Evolutionary conservation across 2,888 invertebrate species (phyloP), one percentile per base, ranked within the genome.

Genomic region (Autographa gamma): DNA sequence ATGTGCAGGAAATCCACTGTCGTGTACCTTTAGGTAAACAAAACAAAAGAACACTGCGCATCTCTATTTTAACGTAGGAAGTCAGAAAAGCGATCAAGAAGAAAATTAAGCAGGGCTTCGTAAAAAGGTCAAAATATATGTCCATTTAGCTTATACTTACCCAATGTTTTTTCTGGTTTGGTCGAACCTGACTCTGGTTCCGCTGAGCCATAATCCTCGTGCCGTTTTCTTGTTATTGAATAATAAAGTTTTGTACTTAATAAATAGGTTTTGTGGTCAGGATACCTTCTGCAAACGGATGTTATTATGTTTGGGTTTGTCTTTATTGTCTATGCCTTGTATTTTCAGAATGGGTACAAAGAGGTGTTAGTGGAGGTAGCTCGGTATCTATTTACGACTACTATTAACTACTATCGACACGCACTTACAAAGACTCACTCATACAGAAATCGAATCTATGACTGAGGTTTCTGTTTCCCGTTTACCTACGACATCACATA

Each of bases 11-110:
- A 31, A 58, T 58, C 31, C 4, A 31, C 79, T 48, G 91, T 96
- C 65, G 97, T 59, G 16, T 59, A 16, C 13, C 14, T 14, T 16
- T 25, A 80, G 98, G 3, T 98, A 98, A 97, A 11, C 97, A 97
- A 88, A 96, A 98, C 1, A 25, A 25, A 25, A 25, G 77, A 98
- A 98, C 89, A 97, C 97, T 89, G 96, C 96, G 56, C 92, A 95
- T 82, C 93, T 97, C n/a, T 98, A 98, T 86, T 96, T 96, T 71
- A 97, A 97, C 86, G 97, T 97, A 95, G 76, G 97, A 97, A 92
- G 96, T 97, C 63, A 97, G 97, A 0, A 92, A 93, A 66, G 97
- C 97, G 4, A 92, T 97, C 69, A 90, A 92, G 66, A 95, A 94
- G 48, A 97, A 97, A 91, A 95, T 97, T 64, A 85, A 92, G 0